phyloP scores from a whole-genome alignment of 2,888 invertebrate species.

The Tinea semifulvella region DNA sequence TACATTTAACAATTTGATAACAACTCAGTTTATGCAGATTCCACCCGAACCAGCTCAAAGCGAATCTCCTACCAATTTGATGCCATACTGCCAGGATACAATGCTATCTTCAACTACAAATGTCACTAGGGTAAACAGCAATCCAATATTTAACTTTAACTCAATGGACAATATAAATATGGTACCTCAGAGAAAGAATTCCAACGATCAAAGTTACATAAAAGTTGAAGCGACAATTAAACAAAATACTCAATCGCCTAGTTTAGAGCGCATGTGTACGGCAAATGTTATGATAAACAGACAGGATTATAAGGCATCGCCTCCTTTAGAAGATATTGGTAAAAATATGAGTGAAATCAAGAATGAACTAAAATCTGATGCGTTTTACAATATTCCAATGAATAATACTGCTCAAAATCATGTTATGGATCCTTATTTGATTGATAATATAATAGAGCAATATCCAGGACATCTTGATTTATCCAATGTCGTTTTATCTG shows the following conservation, averaged over 20 bases:
- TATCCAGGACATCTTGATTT: slow-evolving; percentile 47
- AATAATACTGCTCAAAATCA: slow-evolving; percentile 37
- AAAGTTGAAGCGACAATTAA: slow-evolving; percentile 55
- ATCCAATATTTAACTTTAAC: slow-evolving; percentile 45
- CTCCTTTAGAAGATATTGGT: slow-evolving; percentile 53
- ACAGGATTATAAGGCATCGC: slow-evolving; percentile 51
- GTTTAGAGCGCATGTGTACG: slow-evolving; percentile 53
- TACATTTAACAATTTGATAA: slow-evolving; percentile 55
- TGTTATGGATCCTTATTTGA: slow-evolving; percentile 49
- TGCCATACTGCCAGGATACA: slow-evolving; percentile 43
- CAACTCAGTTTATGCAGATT: slow-evolving; percentile 56
- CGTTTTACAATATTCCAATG: slow-evolving; percentile 44
- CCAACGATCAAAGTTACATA: slow-evolving; percentile 54
- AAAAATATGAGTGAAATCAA: slow-evolving; percentile 56
- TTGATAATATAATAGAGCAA: slow-evolving; percentile 52
- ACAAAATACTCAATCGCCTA: slow-evolving; percentile 56
- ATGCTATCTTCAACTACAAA: slow-evolving; percentile 36
- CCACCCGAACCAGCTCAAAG: slow-evolving; percentile 45
- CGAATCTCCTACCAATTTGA: slow-evolving; percentile 44
- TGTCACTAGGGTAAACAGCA: slow-evolving; percentile 39
- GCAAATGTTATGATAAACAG: slow-evolving; percentile 39
- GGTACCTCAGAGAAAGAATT: slow-evolving; percentile 46
- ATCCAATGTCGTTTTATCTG: slow-evolving; percentile 40
- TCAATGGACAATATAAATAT: slow-evolving; percentile 48
- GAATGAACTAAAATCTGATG: slow-evolving; percentile 55